Base-by-base conservation (phyloP, 2,888 invertebrate species). In the Ligdia adustata region DNA sequence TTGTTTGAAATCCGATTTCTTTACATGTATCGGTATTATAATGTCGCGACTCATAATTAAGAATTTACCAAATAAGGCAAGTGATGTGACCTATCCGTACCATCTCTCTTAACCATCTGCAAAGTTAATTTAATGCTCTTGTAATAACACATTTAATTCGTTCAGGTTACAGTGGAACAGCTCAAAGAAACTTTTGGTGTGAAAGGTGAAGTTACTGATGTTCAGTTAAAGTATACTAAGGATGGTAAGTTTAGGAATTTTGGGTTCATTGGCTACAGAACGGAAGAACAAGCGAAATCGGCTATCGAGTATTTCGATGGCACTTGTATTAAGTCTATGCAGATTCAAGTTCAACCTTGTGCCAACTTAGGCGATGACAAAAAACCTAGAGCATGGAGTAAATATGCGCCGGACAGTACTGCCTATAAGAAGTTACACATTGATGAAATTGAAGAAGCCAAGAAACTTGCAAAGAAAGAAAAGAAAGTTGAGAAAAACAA, bases 371-470 rank as follows among this genome's bases (percentile, higher is more conserved):
- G 95, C 64, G 91, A 89, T 60, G 80, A 92, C 27, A 91, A 91
- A 38, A 98, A 98, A 78, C 96, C 97, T 1, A 93, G 96, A 79
- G 93, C 98, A 0, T 98, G 98, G 98, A 98, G 98, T 78, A 98
- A 97, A 88, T 95, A 98, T 88, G 93, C 97, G 0, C 78, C 92
- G 22, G 97, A 97, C 49, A 96, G 95, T 74, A 92, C 93, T 46
- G 92, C 92, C 3, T 93, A 91, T 65, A 92, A 92, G 63, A 92
- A 91, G 55, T 66, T 88, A 13, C 86, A 91, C 62, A 78, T 84
- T 59, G 71, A 73, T 70, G 86, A 65, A 66, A 66, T 58, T 56
- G 83, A 83, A 46, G 73, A 82, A 46, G 38, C 48, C 4, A 32
- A 29, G 4, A 41, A 42, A 39, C 66, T 72, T 34, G 59, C 56